phyloP scores from a whole-genome alignment of 2,113 vertebrate genomes.

The Istiophorus platypterus region DNA sequence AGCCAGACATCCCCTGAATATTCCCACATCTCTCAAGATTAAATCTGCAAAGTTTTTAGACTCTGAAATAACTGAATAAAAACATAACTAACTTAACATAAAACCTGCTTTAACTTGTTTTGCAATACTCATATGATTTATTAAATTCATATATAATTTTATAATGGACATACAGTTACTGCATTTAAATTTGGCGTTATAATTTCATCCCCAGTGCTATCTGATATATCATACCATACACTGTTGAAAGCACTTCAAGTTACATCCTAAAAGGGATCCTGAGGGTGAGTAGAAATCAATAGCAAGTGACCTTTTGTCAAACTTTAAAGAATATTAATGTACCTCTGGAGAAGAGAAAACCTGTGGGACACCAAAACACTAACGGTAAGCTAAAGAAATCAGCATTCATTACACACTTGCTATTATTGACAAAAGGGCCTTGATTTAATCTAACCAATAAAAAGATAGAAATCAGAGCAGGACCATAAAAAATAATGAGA shows the following conservation, averaged over 20 bases:
- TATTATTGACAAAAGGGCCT: not conserved
- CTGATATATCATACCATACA: not conserved
- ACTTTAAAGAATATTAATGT: slow-evolving; percentile 1
- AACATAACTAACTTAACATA: not conserved
- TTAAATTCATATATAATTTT: not conserved
- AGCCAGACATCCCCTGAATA: not conserved
- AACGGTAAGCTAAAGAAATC: not conserved
- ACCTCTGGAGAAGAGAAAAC: not conserved
- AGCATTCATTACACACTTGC: not conserved
- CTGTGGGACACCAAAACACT: not conserved
- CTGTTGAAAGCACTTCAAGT: not conserved
- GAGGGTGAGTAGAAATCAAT: slow-evolving; percentile 14
- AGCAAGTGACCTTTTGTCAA: not conserved
- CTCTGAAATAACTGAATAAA: not conserved
- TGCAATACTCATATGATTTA: not conserved
- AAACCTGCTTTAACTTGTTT: not conserved
- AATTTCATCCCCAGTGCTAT: not conserved
- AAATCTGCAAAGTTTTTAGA: not conserved
- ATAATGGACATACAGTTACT: not conserved
- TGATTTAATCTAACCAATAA: not conserved
- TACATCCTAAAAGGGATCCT: not conserved
- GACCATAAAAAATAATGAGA: not conserved
- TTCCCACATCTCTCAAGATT: not conserved
- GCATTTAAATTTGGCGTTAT: not conserved
- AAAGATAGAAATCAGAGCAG: not conserved